Conservation (phyloP, 92 coral and sea anemone species). For the Siderastrea radians region DNA sequence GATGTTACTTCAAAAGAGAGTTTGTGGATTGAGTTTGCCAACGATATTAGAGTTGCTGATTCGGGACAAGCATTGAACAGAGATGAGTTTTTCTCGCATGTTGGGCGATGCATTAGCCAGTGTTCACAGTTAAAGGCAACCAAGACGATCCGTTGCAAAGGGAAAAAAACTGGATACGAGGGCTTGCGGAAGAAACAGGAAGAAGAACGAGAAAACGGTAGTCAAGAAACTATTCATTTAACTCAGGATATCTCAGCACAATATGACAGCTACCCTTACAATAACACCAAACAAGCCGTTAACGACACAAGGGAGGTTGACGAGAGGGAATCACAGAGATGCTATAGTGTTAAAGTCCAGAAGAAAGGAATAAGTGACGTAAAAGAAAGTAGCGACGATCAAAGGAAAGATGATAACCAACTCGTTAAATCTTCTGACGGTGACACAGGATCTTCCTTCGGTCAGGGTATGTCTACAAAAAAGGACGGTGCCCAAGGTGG, state of each 20-base stretch:
- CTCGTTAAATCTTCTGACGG: background rate
- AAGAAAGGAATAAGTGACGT: background rate
- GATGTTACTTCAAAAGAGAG: background rate
- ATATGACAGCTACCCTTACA: constrained; percentile 10
- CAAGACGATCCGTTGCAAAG: background rate
- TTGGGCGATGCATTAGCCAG: constrained; percentile 16
- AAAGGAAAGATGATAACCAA: background rate
- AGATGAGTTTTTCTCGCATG: constrained; percentile 6
- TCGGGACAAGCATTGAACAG: background rate
- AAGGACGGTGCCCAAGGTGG: background rate
- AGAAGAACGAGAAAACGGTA: background rate
- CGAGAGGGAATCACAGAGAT: background rate
- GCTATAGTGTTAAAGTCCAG: background rate
- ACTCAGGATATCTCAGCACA: background rate
- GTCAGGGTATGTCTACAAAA: background rate
- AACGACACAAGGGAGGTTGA: background rate
- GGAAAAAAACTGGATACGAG: constrained; percentile 21
- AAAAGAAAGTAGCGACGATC: background rate
- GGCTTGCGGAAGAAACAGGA: constrained; percentile 32
- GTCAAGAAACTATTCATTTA: background rate
- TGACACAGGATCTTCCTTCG: background rate
- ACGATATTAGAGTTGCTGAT: background rate
- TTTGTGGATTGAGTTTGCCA: constrained; percentile 8
- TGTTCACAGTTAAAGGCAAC: background rate
- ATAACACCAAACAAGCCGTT: background rate